Evolutionary conservation across 2,113 vertebrate genomes (phyloP).

Genomic region (Chascanopsetta lugubris): DNA sequence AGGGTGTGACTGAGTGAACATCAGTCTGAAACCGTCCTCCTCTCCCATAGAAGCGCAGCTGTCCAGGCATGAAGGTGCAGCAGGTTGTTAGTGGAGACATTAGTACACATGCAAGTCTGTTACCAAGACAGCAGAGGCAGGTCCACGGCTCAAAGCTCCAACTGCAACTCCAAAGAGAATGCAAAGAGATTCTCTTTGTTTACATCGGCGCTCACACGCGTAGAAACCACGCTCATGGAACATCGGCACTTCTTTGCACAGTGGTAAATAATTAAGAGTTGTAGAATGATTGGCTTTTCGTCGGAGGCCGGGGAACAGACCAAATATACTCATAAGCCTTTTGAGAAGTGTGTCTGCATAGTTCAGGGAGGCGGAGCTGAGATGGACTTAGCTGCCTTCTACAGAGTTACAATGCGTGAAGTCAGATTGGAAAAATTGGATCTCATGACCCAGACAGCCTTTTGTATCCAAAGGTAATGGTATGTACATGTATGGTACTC

Average conservation of each 20-base stretch:
- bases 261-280: background rate
- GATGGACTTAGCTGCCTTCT: too few species aligned
- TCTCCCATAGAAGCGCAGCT: constrained; percentile 35
- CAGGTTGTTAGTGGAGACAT: constrained; percentile 44
- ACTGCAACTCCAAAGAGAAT: constrained; percentile 18
- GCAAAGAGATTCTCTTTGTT: background rate
- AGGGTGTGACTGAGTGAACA: constrained; percentile 66
- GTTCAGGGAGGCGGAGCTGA: too few species aligned
- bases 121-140: constrained; percentile 20
- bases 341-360: too few species aligned
- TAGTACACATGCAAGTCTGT: constrained; percentile 21
- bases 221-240: background rate
- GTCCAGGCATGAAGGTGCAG: constrained; percentile 65
- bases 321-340: too few species aligned
- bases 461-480: too few species aligned
- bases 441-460: too few species aligned
- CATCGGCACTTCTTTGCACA: background rate
- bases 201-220: background rate
- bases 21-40: constrained; percentile 41
- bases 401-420: too few species aligned
- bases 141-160: constrained; percentile 5
- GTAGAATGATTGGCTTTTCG: background rate
- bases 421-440: too few species aligned
- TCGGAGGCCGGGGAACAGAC: too few species aligned
- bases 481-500: too few species aligned